phyloP scores from a whole-genome alignment of 2,113 vertebrate genomes.

The Leptobrachium ailaonicum region DNA sequence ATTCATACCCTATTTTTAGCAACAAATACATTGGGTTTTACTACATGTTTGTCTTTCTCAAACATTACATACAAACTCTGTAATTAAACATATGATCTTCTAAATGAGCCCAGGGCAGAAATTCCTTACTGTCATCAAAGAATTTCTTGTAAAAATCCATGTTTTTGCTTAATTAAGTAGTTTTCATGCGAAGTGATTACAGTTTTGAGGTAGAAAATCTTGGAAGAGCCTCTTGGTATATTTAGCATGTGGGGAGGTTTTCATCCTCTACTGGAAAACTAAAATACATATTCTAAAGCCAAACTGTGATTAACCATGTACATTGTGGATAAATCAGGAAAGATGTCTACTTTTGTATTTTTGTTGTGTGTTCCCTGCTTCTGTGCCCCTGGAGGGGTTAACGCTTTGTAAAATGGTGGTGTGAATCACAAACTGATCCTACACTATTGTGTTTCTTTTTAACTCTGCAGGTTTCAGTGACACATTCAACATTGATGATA shows the following conservation, averaged over 20 bases:
- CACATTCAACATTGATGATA: conserved; percentile 90
- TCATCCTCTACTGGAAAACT: not conserved
- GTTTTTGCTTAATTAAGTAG: not conserved
- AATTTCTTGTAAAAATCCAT: too few relatives aligned
- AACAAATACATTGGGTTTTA: too few relatives aligned
- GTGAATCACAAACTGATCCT: not conserved
- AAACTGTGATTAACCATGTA: not conserved
- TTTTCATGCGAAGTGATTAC: not conserved
- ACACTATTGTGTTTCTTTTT: not conserved
- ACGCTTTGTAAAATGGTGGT: too few relatives aligned
- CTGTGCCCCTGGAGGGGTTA: too few relatives aligned
- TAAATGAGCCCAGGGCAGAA: too few relatives aligned
- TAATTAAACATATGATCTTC: too few relatives aligned
- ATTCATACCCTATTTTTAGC: too few relatives aligned
- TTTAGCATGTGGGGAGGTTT: not conserved
- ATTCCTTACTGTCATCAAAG: too few relatives aligned
- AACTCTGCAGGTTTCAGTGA: conserved; percentile 69
- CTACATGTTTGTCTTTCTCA: too few relatives aligned
- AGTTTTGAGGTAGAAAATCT: not conserved
- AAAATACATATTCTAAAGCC: not conserved
- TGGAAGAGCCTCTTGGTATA: not conserved
- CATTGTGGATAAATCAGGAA: not conserved
- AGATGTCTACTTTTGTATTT: too few relatives aligned
- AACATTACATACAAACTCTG: too few relatives aligned
- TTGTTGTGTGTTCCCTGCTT: too few relatives aligned